Evolutionary conservation across 2,113 vertebrate species (phyloP).

Genomic region (Cryptoleucopteryx plumbea): DNA sequence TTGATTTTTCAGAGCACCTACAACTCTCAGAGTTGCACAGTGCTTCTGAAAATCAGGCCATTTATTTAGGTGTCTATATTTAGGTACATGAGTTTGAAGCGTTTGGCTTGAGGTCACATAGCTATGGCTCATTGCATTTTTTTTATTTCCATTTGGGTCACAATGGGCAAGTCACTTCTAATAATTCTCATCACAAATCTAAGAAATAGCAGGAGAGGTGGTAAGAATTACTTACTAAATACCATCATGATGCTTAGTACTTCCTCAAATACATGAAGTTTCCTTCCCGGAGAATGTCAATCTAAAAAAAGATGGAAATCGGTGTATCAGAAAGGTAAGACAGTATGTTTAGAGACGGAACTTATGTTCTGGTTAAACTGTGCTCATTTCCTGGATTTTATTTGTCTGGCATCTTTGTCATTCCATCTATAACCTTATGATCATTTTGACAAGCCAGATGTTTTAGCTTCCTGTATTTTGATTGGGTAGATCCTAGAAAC

Average conservation of each 20-base stretch:
- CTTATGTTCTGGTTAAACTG: background rate
- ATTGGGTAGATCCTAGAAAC: background rate
- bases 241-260: background rate
- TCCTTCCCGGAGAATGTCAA: background rate
- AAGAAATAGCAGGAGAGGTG: background rate
- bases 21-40: background rate
- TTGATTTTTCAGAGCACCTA: constrained; percentile 46
- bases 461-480: background rate
- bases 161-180: constrained; percentile 40
- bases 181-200: background rate
- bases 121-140: constrained; percentile 41
- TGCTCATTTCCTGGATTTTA: background rate
- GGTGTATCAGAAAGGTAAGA: background rate
- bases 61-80: constrained; percentile 63
- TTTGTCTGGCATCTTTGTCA: background rate
- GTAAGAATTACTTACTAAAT: background rate
- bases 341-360: background rate
- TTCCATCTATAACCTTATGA: background rate
- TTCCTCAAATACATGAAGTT: background rate
- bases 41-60: constrained; percentile 52
- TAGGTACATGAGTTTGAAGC: constrained; percentile 52
- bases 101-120: constrained; percentile 50
- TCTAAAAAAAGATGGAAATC: background rate
- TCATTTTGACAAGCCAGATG: background rate
- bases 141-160: constrained; percentile 59